These are phyloP conservation scores for Drosophila colorata DNA, from an alignment of 2,888 invertebrate species.

Conservation along the genomic window DNA sequence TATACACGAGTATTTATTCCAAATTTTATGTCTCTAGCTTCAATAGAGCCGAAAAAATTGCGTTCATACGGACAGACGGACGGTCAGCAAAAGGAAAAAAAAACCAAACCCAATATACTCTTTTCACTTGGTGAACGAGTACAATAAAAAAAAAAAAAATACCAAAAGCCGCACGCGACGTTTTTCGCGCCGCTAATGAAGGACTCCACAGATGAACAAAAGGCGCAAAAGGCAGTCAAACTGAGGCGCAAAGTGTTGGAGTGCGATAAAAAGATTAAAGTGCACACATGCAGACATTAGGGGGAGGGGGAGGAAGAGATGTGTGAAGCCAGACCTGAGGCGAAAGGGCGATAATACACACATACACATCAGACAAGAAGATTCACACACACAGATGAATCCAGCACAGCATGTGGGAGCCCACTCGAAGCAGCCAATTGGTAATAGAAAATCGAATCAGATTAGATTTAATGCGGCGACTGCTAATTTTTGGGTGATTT, in stretches of 20 bases:
- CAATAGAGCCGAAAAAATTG: too few species aligned
- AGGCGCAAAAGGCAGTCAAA: constrained; percentile 65
- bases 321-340: constrained; percentile 13
- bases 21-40: too few species aligned
- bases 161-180: constrained; percentile 69
- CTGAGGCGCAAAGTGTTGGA: constrained; percentile 70
- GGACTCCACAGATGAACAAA: constrained; percentile 57
- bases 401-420: constrained; percentile 20
- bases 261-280: constrained; percentile 80
- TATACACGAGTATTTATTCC: too few species aligned
- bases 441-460: constrained; percentile 80
- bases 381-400: constrained; percentile 1
- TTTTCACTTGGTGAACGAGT: too few species aligned
- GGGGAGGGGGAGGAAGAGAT: background rate
- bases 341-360: constrained; percentile 48
- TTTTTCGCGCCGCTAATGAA: constrained; percentile 69
- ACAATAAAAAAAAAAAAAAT: constrained; percentile 19
- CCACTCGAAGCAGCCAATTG: constrained; percentile 60
- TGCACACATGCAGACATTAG: constrained; percentile 50
- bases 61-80: too few species aligned
- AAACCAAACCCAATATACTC: too few species aligned
- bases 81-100: too few species aligned
- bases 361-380: constrained; percentile 21
- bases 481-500: constrained; percentile 76
- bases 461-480: constrained; percentile 79